Evolutionary conservation across 2,888 invertebrate genomes (phyloP).

Genomic region (Danaus chrysippus): DNA sequence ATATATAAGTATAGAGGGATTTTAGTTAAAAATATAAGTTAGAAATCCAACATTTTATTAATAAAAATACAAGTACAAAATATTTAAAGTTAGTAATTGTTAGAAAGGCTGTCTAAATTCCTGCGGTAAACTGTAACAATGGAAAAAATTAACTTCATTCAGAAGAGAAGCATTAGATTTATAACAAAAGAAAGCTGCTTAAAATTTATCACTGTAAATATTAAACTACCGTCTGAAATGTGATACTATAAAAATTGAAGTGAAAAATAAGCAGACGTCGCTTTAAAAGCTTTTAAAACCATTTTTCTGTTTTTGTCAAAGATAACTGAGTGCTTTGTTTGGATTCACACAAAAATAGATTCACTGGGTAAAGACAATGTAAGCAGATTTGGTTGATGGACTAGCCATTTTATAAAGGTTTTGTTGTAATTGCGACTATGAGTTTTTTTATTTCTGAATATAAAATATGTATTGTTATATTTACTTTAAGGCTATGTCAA

Average conservation of each 20-base stretch:
- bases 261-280: conserved; percentile 4
- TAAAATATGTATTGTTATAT: too few species aligned
- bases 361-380: conserved; percentile 2
- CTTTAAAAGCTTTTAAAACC: background rate
- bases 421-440: background rate
- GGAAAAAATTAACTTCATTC: conserved; percentile 7
- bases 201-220: background rate
- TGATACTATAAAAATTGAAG: background rate
- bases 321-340: conserved; percentile 4
- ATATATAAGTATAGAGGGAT: too few species aligned
- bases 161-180: background rate
- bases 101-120: conserved; percentile 38
- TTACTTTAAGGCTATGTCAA: too few species aligned
- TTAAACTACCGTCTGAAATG: background rate
- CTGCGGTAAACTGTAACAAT: conserved; percentile 55
- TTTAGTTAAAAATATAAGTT: too few species aligned
- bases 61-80: too few species aligned
- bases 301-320: conserved; percentile 5
- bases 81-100: background rate
- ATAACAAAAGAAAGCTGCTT: too few species aligned
- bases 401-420: background rate
- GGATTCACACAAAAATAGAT: conserved; percentile 2
- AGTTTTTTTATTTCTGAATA: background rate
- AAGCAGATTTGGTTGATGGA: background rate
- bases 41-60: too few species aligned